Percentiles rank a stretch among this genome's conserved stretches.
These are phyloP conservation scores for Piaya cayana DNA, from an alignment of 2,113 vertebrate species.

Conservation along the genomic window DNA sequence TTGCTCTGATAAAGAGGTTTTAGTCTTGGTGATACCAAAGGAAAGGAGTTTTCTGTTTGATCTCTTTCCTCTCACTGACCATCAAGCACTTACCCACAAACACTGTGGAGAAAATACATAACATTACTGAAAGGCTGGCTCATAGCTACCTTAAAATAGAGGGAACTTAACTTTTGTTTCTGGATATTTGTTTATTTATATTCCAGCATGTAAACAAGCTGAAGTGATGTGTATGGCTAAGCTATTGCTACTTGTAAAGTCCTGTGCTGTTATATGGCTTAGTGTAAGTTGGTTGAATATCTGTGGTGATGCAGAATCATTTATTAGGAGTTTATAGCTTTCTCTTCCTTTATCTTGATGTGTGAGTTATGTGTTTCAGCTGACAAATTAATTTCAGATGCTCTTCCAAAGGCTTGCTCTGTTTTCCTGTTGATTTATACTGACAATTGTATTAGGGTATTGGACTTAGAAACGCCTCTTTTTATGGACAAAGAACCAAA, in stretches of 20 bases:
- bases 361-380: not conserved
- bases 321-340: not conserved
- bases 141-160: not conserved
- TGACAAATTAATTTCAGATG: not conserved
- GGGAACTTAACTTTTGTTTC: not conserved
- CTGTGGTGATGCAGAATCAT: not conserved
- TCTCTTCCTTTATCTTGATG: not conserved
- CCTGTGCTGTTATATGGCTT: not conserved
- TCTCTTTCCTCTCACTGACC: not conserved
- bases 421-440: conserved; percentile 22
- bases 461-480: not conserved
- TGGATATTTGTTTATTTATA: not conserved
- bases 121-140: not conserved
- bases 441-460: not conserved
- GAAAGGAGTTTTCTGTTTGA: not conserved
- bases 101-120: not conserved
- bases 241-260: not conserved
- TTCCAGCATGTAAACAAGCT: not conserved
- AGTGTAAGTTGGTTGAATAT: not conserved
- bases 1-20: not conserved
- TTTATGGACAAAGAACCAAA: conserved; percentile 14
- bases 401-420: conserved; percentile 16
- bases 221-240: not conserved
- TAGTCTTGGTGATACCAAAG: not conserved
- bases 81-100: not conserved